These are phyloP conservation scores for Echiichthys vipera DNA, from an alignment of 2,797 vertebrate species.

Conservation along the genomic window DNA sequence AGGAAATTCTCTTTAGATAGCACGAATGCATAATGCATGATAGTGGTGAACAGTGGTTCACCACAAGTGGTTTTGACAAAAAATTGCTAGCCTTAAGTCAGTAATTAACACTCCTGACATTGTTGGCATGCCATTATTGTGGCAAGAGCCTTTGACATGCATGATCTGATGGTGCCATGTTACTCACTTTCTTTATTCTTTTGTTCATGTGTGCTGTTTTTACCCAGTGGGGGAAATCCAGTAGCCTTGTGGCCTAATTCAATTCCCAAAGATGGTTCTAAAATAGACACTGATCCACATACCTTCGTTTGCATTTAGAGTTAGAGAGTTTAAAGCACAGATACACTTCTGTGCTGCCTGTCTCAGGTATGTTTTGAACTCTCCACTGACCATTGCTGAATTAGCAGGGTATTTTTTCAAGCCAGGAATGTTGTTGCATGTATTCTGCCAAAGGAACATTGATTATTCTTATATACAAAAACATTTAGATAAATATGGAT, in stretches of 20 bases:
- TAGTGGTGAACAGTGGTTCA: too few relatives aligned
- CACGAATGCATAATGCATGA: conserved; percentile 44
- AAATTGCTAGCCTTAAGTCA: background rate
- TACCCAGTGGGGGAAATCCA: conserved; percentile 64
- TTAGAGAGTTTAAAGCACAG: conserved; percentile 45
- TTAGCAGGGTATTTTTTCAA: background rate
- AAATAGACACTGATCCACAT: conserved; percentile 82
- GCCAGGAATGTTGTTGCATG: background rate
- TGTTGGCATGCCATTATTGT: conserved; percentile 7
- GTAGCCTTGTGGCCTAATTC: conserved; percentile 76
- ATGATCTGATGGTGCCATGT: conserved; percentile 13
- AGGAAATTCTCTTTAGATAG: conserved; percentile 28
- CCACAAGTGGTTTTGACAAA: background rate
- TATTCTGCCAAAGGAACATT: conserved; percentile 12
- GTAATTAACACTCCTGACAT: conserved; percentile 17
- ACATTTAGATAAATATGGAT: background rate
- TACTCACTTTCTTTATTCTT: conserved; percentile 36
- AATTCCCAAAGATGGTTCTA: conserved; percentile 67
- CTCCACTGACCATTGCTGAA: conserved; percentile 3
- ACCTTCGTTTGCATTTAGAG: conserved; percentile 64
- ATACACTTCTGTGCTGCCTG: conserved; percentile 17
- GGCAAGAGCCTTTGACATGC: background rate
- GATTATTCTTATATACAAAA: background rate
- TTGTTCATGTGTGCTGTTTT: conserved; percentile 51
- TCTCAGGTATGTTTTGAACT: conserved; percentile 1